Conservation (phyloP, 1,140 invertebrate species). For the Neodiprion lecontei region DNA sequence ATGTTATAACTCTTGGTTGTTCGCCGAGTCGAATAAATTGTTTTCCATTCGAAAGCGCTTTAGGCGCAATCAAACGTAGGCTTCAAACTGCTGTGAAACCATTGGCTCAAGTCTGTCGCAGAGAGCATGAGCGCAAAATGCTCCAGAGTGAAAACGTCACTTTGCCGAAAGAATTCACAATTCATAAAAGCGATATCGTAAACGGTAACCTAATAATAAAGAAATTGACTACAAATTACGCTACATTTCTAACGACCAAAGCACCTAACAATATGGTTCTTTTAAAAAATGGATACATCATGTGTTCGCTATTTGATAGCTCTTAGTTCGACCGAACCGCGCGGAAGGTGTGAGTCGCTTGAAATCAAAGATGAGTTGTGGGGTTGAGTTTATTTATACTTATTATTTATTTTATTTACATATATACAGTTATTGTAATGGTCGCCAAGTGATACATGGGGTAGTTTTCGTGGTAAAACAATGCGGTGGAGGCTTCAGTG, state of each 20-base stretch:
- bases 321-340: too few relatives aligned
- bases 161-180: neutral
- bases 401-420: too few relatives aligned
- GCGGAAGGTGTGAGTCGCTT: too few relatives aligned
- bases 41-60: constrained; percentile 7
- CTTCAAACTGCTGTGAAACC: neutral
- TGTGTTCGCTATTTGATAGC: too few relatives aligned
- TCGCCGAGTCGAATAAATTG: neutral
- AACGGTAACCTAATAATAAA: neutral
- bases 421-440: too few relatives aligned
- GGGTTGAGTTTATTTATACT: too few relatives aligned
- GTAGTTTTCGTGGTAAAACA: too few relatives aligned
- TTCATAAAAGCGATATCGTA: neutral
- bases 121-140: neutral
- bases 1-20: neutral
- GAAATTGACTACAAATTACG: neutral
- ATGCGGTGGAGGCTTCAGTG: too few relatives aligned
- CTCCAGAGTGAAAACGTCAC: neutral
- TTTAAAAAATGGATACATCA: neutral
- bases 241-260: neutral
- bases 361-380: too few relatives aligned
- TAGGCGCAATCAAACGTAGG: neutral
- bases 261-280: neutral
- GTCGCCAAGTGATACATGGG: too few relatives aligned
- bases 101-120: constrained; percentile 3